Conservation (phyloP, 2,797 vertebrate genomes). For the Pangasius larnaudii region DNA sequence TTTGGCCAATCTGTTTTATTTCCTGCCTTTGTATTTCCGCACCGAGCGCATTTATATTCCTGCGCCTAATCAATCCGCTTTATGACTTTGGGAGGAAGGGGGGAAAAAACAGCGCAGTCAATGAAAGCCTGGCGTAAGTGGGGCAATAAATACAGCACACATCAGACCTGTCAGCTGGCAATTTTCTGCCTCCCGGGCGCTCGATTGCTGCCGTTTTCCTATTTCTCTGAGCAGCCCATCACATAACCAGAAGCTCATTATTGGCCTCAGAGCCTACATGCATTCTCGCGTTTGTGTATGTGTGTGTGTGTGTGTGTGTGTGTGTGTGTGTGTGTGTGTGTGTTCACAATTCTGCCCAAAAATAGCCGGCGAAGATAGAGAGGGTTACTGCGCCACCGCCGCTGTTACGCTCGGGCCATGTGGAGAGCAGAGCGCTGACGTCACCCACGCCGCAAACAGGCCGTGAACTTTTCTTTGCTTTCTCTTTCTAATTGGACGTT, state of each 20-base stretch:
- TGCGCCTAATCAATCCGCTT: conserved; percentile 42
- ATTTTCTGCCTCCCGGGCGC: conserved; percentile 17
- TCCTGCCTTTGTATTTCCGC: conserved; percentile 32
- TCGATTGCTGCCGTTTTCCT: conserved; percentile 15
- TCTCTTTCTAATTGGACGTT: neutral
- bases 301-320: no score
- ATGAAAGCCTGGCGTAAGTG: conserved; percentile 28
- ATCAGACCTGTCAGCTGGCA: conserved; percentile 17
- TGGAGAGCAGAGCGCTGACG: conserved; percentile 25
- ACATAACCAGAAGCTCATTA: conserved; percentile 45
- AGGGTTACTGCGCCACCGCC: conserved; percentile 20
- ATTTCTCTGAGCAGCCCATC: conserved; percentile 2
- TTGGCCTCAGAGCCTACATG: neutral
- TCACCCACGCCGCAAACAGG: conserved; percentile 35
- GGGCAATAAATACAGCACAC: conserved; percentile 36
- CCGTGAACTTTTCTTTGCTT: conserved; percentile 33
- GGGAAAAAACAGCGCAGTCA: neutral
- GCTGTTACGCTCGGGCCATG: neutral
- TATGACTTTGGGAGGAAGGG: conserved; percentile 17
- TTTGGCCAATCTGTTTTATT: conserved; percentile 23
- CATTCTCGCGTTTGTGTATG: neutral
- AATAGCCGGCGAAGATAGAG: conserved; percentile 21
- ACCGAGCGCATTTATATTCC: conserved; percentile 15
- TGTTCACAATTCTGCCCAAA: conserved; percentile 3
- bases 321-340: neutral